Evolutionary conservation across 1,140 invertebrate genomes (phyloP), one percentile per base, ranked within the genome.

Genomic region (Drosophila subobscura): DNA sequence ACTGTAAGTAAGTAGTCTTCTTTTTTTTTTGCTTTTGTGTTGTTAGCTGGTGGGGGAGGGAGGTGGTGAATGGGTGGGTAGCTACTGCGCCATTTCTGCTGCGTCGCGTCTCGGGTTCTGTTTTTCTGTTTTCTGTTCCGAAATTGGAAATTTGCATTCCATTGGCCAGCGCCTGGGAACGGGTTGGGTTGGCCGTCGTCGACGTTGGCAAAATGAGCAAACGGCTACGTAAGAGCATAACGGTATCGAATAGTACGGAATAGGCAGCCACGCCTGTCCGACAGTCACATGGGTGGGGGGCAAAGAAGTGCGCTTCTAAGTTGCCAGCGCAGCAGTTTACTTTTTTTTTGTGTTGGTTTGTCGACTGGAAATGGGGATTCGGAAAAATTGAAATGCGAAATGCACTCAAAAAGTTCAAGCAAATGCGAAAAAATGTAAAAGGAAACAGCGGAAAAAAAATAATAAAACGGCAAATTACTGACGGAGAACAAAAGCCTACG

Each of bases 1-100:
- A 29, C 49, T 23, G 65, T 68, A 68, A 68, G 65, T 68, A 68
- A 68, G 63, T 68, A 22, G 33, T 33, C 22, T 42, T 10, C 27
- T 20, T 20, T 8, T 25, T 7, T 20, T 54, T 41, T 42, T 42
- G 10, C 6, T 23, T 55, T 25, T 44, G 1, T 55, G 33, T 4
- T 33, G 29, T 41, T 40, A 16, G 5, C 20, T 12, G 6, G n/a
- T 6, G 23, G 23, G 5, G 16, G 16, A 20, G 3, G 12, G 16
- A 1, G 6, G 16, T 16, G 33, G 16, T 23, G 27, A 27, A 10
- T 63, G 20, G 5, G 16, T n/a, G n/a, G 5, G 10, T 8, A 20
- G 42, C 41, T 37, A 68, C 65, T 68, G 65, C 65, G 65, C 65
- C 65, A 68, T 68, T 68, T 68, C 29, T 67, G 50, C 42, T 47